A percentile compares a stretch with the other conserved stretches of the same genome.
phyloP scores from a whole-genome alignment of 2,797 vertebrate species.

The Pangasius djambal region DNA sequence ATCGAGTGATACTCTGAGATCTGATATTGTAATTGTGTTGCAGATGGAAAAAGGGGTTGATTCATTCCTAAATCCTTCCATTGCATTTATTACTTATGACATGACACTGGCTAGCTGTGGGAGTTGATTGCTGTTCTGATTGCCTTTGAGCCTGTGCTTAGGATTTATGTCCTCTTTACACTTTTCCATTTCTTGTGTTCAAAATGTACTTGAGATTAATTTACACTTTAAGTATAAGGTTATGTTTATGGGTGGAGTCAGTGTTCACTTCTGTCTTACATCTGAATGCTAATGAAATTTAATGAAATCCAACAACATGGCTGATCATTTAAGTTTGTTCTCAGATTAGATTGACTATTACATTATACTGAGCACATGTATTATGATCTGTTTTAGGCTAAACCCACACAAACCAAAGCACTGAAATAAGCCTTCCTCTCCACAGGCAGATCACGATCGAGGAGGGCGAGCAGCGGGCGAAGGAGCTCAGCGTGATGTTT shows the following conservation, averaged over 20 bases:
- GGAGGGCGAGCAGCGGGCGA: slow-evolving; percentile 89
- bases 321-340: not conserved
- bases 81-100: not conserved
- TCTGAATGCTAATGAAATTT: not conserved
- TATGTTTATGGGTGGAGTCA: not conserved
- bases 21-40: not conserved
- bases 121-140: not conserved
- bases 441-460: slow-evolving; percentile 90
- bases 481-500: slow-evolving; percentile 93
- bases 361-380: not conserved
- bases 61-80: not conserved
- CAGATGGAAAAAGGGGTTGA: not conserved
- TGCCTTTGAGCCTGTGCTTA: not conserved
- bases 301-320: not conserved
- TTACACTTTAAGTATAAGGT: not conserved
- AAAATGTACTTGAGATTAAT: not conserved
- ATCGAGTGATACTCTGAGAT: not conserved
- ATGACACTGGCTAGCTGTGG: not conserved
- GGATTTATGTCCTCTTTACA: not conserved
- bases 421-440: not conserved
- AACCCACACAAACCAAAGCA: not conserved
- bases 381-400: not conserved
- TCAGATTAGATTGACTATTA: not conserved
- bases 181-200: not conserved
- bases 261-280: not conserved